Evolutionary conservation across 2,113 vertebrate species (phyloP), one percentile per base, ranked within the genome.

Genomic region (Taurulus bubalis): DNA sequence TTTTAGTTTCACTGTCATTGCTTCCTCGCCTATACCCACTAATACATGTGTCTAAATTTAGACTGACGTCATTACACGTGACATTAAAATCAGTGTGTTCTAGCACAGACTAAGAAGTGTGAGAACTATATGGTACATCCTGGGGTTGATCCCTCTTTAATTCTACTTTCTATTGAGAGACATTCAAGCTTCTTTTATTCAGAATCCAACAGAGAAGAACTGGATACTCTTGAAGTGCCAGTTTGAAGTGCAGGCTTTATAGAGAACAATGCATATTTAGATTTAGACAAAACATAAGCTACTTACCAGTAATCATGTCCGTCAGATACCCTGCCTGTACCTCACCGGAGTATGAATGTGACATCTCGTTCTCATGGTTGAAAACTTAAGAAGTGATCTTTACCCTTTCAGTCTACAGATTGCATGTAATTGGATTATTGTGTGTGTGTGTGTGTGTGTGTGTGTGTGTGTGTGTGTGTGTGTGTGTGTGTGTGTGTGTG

Each of bases 1-100:
- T 89, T 92, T 90, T 86, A 89, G 85, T 47, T 18, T 49, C 51
- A 47, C 60, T 66, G 79, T 90, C 85, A 84, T 70, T 70, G 65
- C 72, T 62, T 83, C 65, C 59, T 73, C 15, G 20, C 83, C 49
- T 34, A n/a, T n/a, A 26, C 32, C 63, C 60, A 40, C 65, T 88
- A 59, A 85, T 75, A 75, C 65, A 20, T 6, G 0, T 12, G 15
- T 78, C 90, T 90, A 89, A 84, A 90, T 82, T 79, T 89, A 91
- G 86, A 70, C 26, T 10, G 32, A 55, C 42, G 64, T 84, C 73
- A 77, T 85, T 59, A 62, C 75, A 72, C 71, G 79, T 69, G 74
- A 75, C 85, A 68, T 84, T 71, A 69, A 68, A 65, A 53, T 77
- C 32, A 5, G 68, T 65, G 71, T 75, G 72, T 80, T 20, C 53